A percentile compares a stretch with the other conserved stretches of the same genome.
phyloP scores from a whole-genome alignment of 2,797 vertebrate species.

The Clangula hyemalis region DNA sequence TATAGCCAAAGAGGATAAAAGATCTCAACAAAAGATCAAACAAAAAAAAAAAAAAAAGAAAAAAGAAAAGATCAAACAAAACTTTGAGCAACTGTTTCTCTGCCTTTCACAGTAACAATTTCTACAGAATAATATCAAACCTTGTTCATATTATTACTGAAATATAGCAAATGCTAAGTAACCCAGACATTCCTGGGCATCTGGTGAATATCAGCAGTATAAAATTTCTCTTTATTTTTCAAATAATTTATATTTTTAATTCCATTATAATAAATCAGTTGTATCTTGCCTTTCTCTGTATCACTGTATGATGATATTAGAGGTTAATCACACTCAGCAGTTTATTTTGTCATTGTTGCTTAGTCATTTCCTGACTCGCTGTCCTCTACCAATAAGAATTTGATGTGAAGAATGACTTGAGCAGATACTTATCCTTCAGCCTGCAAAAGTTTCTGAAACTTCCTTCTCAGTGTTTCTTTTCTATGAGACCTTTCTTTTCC shows the following conservation, averaged over 20 bases:
- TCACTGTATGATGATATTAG: background rate
- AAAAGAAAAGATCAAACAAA: too few species aligned
- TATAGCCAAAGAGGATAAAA: background rate
- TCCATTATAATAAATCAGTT: background rate
- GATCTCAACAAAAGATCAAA: too few species aligned
- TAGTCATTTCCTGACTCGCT: background rate
- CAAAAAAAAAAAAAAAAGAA: too few species aligned
- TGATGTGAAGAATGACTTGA: background rate
- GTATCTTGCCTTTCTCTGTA: background rate
- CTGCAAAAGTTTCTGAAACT: background rate
- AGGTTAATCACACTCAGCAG: background rate
- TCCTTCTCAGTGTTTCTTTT: background rate
- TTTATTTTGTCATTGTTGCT: background rate
- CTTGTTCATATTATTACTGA: background rate
- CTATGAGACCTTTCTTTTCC: background rate
- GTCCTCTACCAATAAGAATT: background rate
- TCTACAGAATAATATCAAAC: background rate
- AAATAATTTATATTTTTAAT: background rate
- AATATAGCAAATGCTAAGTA: background rate
- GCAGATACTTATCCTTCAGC: background rate
- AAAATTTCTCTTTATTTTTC: background rate
- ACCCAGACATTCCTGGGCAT: background rate
- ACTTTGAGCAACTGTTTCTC: background rate
- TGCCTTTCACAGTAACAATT: background rate
- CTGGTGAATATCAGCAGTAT: background rate